These are phyloP conservation scores for Aphidius colemani DNA, from an alignment of 2,888 invertebrate species.

Conservation along the genomic window DNA sequence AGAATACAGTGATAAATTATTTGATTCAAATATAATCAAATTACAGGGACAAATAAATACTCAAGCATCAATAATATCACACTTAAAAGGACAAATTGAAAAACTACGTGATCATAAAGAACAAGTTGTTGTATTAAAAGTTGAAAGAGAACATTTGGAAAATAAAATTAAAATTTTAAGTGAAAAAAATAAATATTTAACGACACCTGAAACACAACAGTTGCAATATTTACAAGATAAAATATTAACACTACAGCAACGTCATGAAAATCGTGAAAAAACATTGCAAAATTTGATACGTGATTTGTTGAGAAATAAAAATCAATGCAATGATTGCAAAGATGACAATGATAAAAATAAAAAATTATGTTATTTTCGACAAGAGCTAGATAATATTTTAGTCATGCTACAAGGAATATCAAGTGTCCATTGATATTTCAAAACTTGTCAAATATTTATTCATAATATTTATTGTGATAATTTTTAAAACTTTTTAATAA, in stretches of 20 bases:
- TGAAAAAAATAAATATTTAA: constrained; percentile 55
- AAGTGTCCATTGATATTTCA: constrained; percentile 43
- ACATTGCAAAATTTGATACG: constrained; percentile 54
- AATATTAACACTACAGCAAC: constrained; percentile 54
- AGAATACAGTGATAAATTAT: constrained; percentile 54
- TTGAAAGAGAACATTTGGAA: constrained; percentile 65
- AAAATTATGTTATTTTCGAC: constrained; percentile 54
- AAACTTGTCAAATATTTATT: not conserved
- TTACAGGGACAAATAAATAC: constrained; percentile 71
- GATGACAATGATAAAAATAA: constrained; percentile 48
- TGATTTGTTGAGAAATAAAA: constrained; percentile 51
- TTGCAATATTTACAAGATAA: constrained; percentile 54
- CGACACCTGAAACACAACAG: constrained; percentile 54
- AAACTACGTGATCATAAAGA: constrained; percentile 72
- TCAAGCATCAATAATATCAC: constrained; percentile 59
- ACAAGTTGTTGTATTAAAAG: constrained; percentile 62
- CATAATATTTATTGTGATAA: constrained; percentile 3
- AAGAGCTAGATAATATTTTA: constrained; percentile 55
- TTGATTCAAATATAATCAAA: constrained; percentile 56
- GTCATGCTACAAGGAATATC: constrained; percentile 56
- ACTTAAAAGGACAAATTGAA: constrained; percentile 57
- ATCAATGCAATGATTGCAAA: constrained; percentile 54
- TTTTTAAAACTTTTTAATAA: not conserved
- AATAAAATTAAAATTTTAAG: constrained; percentile 55
- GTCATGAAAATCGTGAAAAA: constrained; percentile 56